Base-by-base conservation (phyloP, 2,797 vertebrate species). In the Dipus sagitta region DNA sequence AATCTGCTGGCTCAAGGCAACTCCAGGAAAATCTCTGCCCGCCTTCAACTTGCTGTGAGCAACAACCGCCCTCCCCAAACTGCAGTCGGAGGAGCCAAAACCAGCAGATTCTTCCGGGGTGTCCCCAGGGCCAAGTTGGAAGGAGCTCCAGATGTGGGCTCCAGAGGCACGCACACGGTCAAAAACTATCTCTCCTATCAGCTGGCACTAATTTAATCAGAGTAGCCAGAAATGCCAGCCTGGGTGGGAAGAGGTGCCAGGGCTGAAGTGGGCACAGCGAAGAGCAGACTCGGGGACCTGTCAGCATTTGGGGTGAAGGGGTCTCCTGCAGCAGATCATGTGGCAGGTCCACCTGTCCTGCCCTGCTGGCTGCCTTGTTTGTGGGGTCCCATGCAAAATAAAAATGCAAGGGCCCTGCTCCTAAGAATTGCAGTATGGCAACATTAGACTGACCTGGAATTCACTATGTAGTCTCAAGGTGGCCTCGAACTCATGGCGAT, bases 301-400 rank as follows among this genome's bases (percentile, higher is more conserved):
- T 42, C 38, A n/a, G 64, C 54, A 12, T 47, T 23, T 5, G 13
- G 3, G 42, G 58, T 4, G 54, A 47, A 20, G 71, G 24, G 32
- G 0, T 75, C 38, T 52, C 12, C 5, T 2, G 71, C 7, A 6
- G 38, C 9, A 23, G 47, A 54, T 30, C n/a, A 8, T 1, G 6
- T 23, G 20, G 30, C 75, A 38, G 21, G 20, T 4, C 1, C 7
- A 65, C 21, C 38, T 3, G 28, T 62, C 81, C 62, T 76, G 23
- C 0, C 0, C 38, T 34, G 23, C 23, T 60, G 17, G 54, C 62
- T 76, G 23, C 0, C 0, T 52, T 34, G 23, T 28, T 60, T 21
- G 54, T 24, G 24, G 28, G 32, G 21, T 7, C 32, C 21, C 0
- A 0, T 28, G 76, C 9, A 79, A 26, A 18, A 24, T 6, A 21